These are phyloP conservation scores for Aramus guarauna DNA, from an alignment of 2,113 vertebrate genomes.

Conservation along the genomic window DNA sequence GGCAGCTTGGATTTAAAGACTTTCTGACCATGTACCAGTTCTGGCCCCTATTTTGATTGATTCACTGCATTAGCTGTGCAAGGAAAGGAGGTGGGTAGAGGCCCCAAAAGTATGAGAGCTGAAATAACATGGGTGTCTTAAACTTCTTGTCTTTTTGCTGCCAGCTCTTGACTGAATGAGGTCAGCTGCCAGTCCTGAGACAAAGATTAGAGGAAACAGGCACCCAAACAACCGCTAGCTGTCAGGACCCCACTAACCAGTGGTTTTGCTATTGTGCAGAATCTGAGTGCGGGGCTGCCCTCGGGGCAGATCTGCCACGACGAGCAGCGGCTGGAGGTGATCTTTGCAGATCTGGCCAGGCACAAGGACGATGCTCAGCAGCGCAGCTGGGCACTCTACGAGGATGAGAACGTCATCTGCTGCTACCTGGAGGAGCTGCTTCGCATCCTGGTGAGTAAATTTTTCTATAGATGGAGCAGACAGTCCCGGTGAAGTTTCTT, in stretches of 20 bases:
- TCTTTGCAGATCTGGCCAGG: constrained; percentile 89
- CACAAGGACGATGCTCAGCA: constrained; percentile 95
- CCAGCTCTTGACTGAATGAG: constrained; percentile 39
- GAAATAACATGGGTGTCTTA: neutral
- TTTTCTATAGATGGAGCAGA: neutral
- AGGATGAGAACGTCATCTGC: constrained; percentile 81
- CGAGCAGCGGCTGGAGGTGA: constrained; percentile 93
- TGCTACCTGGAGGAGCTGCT: constrained; percentile 86
- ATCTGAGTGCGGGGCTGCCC: constrained; percentile 82
- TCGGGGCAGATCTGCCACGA: constrained; percentile 95
- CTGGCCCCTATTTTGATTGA: neutral
- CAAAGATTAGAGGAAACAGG: neutral
- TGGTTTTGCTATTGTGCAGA: constrained; percentile 69
- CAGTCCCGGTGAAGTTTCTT: neutral
- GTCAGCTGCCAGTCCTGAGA: neutral
- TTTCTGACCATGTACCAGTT: neutral
- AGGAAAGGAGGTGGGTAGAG: neutral
- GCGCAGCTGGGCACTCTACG: constrained; percentile 87
- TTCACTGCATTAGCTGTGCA: neutral
- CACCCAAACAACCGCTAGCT: neutral
- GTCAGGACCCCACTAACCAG: neutral
- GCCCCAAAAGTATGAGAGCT: neutral
- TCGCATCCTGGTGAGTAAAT: constrained; percentile 87
- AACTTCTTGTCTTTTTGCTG: neutral
- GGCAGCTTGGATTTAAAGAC: neutral